phyloP scores from a whole-genome alignment of 1,140 invertebrate species.

The Bombus superbus region DNA sequence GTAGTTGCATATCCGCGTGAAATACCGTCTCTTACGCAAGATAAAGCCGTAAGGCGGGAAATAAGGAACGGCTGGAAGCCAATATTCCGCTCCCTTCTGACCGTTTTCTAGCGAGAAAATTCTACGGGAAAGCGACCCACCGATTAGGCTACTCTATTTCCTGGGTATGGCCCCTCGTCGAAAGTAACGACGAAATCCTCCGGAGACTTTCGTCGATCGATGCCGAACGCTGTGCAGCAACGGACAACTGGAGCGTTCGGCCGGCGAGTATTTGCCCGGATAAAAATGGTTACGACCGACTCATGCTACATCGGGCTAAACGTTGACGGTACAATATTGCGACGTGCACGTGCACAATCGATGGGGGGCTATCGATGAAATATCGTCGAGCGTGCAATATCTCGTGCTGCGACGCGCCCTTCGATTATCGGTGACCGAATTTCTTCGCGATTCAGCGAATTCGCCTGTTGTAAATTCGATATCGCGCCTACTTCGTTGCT shows the following conservation, averaged over 20 bases:
- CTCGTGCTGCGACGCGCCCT: slow-evolving; percentile 43
- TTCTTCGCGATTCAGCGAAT: slow-evolving; percentile 65
- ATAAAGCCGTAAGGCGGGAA: not conserved
- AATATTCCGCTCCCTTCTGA: slow-evolving; percentile 9
- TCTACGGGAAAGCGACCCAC: not conserved
- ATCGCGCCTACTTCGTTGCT: slow-evolving; percentile 17
- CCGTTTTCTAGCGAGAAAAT: slow-evolving; percentile 22
- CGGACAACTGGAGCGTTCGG: slow-evolving; percentile 5
- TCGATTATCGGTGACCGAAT: slow-evolving; percentile 65
- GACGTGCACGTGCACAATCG: slow-evolving; percentile 38
- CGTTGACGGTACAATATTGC: slow-evolving; percentile 66
- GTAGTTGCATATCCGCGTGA: not conserved
- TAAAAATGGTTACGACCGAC: slow-evolving; percentile 63
- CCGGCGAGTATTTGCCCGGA: slow-evolving; percentile 49
- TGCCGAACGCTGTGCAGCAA: slow-evolving; percentile 30
- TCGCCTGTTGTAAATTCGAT: slow-evolving; percentile 54
- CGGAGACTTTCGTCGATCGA: slow-evolving; percentile 41
- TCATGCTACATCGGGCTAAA: slow-evolving; percentile 56
- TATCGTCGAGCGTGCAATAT: slow-evolving; percentile 61
- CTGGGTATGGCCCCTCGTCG: slow-evolving; percentile 36
- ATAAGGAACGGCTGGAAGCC: slow-evolving; percentile 28
- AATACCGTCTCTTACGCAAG: not conserved
- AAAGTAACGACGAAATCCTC: slow-evolving; percentile 57
- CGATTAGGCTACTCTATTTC: slow-evolving; percentile 49
- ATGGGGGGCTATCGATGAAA: slow-evolving; percentile 49